Conservation (phyloP, 2,888 invertebrate species). For the Camponotus fellah region DNA sequence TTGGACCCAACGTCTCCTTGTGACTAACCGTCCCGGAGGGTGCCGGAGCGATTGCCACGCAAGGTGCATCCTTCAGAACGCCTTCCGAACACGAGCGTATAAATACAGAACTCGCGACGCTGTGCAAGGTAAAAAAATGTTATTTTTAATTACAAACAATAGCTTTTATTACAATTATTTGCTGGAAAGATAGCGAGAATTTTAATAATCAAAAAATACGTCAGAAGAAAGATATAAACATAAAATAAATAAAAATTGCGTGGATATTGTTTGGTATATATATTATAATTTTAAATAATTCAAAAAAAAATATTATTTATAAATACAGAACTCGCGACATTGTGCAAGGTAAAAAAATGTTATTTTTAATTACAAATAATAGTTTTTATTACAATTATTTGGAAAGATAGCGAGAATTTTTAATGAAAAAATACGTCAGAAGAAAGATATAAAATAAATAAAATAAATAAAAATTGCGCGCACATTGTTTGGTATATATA, state of each 20-base stretch:
- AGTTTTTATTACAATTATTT: conserved; percentile 6
- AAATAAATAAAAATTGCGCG: not conserved
- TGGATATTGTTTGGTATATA: not conserved
- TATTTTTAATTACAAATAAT: no score
- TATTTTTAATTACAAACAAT: not conserved
- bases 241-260: not conserved
- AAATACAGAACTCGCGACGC: conserved; percentile 85
- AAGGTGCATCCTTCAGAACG: conserved; percentile 74
- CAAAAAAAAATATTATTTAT: no score
- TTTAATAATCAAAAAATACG: not conserved
- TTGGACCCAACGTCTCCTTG: conserved; percentile 78
- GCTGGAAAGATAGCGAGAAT: not conserved
- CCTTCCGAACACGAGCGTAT: conserved; percentile 80
- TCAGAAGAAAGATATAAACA: not conserved
- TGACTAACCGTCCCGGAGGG: conserved; percentile 81
- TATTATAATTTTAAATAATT: no score
- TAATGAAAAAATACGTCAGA: not conserved
- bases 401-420: not conserved
- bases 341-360: conserved; percentile 80
- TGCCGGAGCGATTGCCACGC: conserved; percentile 67
- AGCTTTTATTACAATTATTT: not conserved
- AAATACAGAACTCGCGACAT: conserved; percentile 85
- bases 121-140: conserved; percentile 80
- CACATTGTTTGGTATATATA: not conserved
- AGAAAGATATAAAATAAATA: not conserved